A percentile compares a stretch with the other conserved stretches of the same genome.
Evolutionary conservation across 2,797 vertebrate species (phyloP).

Genomic region (Clarias fuscus): DNA sequence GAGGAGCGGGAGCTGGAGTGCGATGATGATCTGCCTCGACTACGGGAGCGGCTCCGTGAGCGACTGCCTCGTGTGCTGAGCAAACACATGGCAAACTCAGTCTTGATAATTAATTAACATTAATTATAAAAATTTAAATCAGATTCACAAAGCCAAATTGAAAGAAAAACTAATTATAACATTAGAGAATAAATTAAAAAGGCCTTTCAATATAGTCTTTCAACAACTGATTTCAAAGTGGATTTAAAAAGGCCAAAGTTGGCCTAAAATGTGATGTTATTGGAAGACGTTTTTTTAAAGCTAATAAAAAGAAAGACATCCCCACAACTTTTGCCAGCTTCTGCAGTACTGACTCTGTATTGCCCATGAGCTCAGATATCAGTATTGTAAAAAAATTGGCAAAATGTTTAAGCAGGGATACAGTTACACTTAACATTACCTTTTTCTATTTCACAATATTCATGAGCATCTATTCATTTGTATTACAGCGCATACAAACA

Average conservation of each 20-base stretch:
- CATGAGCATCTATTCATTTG: too few relatives aligned
- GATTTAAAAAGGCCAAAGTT: neutral
- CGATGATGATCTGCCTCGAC: conserved; percentile 89
- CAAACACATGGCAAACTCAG: neutral
- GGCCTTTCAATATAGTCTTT: neutral
- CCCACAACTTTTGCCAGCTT: neutral
- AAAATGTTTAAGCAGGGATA: neutral
- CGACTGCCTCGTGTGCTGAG: conserved; percentile 68
- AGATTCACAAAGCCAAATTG: neutral
- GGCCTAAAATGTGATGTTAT: neutral
- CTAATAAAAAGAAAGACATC: neutral
- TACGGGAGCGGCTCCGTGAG: conserved; percentile 88
- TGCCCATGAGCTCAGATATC: neutral
- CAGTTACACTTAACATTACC: neutral
- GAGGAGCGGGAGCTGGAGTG: conserved; percentile 91
- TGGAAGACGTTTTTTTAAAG: neutral
- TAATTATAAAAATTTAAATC: neutral
- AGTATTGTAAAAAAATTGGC: neutral
- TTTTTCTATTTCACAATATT: neutral
- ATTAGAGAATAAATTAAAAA: neutral
- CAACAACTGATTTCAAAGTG: neutral
- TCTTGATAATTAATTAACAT: neutral
- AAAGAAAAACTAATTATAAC: neutral
- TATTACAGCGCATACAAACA: neutral
- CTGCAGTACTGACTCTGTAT: neutral